phyloP scores from a whole-genome alignment of 2,113 vertebrate species.

The Calonectris borealis region DNA sequence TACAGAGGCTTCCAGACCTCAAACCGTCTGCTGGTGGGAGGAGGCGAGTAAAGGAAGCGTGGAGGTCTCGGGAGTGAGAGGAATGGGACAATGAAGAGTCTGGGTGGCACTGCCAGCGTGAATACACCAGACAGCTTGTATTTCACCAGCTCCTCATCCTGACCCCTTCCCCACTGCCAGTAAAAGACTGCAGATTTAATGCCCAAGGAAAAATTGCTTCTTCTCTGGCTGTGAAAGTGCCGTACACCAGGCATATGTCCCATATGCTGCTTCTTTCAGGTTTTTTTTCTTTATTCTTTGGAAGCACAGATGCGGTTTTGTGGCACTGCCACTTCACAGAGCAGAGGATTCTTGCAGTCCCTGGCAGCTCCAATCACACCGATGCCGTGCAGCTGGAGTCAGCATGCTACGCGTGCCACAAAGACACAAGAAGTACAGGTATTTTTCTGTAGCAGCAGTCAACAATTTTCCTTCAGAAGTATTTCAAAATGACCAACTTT shows the following conservation, averaged over 20 bases:
- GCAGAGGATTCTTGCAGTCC: background rate
- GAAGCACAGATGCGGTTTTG: background rate
- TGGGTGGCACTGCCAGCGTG: background rate
- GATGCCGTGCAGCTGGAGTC: background rate
- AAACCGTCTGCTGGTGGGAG: background rate
- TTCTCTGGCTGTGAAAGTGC: background rate
- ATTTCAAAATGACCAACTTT: background rate
- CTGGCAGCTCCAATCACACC: background rate
- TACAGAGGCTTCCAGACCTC: background rate
- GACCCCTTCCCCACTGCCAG: accelerated
- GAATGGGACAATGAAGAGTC: background rate
- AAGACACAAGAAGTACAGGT: background rate
- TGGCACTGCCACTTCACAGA: background rate
- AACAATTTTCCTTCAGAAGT: background rate
- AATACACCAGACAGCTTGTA: background rate
- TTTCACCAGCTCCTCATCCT: background rate
- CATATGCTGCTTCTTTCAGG: background rate
- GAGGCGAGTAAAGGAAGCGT: accelerated
- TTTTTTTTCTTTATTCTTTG: background rate
- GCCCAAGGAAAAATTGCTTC: background rate
- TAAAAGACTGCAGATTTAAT: background rate
- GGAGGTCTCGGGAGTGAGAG: background rate
- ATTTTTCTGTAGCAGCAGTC: background rate
- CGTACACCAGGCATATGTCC: accelerated
- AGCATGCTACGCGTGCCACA: accelerated